Percentiles rank a stretch among this genome's conserved stretches.
These are phyloP conservation scores for Pogoniulus pusillus DNA, from an alignment of 2,797 vertebrate species.

Conservation along the genomic window DNA sequence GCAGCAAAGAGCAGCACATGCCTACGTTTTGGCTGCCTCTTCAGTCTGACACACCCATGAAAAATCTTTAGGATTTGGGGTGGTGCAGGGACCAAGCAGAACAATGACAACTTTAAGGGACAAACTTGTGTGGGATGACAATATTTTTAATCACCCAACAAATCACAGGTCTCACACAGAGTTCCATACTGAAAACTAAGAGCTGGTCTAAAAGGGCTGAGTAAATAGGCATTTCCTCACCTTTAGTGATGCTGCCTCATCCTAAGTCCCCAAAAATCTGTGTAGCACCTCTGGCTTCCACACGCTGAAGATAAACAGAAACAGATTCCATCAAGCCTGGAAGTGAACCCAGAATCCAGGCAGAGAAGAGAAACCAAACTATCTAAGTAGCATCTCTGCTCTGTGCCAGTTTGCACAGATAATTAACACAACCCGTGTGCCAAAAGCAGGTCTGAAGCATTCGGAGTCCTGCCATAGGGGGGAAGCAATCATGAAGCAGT, in stretches of 20 bases:
- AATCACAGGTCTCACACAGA: background rate
- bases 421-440: background rate
- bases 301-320: background rate
- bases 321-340: background rate
- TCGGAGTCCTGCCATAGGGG: background rate
- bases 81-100: background rate
- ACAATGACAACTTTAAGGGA: background rate
- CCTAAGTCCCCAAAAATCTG: background rate
- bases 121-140: background rate
- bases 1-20: background rate
- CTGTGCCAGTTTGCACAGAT: background rate
- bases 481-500: conserved; percentile 27
- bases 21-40: background rate
- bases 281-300: background rate
- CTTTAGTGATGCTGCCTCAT: background rate
- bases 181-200: background rate
- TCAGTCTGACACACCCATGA: background rate
- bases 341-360: background rate
- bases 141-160: background rate
- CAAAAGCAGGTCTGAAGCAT: background rate
- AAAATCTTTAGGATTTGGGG: background rate
- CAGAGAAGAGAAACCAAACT: background rate
- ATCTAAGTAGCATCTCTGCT: background rate
- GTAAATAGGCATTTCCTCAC: background rate
- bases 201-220: background rate